Base-by-base conservation (phyloP, 2,888 invertebrate species). In the Megaustenia siamemsis region DNA sequence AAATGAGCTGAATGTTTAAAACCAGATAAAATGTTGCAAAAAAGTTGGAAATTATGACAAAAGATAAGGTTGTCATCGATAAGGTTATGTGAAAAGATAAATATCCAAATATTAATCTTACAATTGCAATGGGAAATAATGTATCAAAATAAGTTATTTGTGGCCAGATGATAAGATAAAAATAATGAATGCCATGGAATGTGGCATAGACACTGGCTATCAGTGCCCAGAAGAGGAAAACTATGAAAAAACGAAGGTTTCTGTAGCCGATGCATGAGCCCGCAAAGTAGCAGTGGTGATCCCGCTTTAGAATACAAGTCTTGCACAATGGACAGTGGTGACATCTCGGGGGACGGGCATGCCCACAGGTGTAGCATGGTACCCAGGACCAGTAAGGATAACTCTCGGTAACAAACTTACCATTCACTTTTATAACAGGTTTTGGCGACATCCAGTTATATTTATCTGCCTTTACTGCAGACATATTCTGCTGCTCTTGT, bases 201-300 rank as follows among this genome's bases (percentile, higher is more conserved):
- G 89, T 81, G 35, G 90, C 89, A 84, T 90, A 93, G 24, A 87
- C 68, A 38, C 89, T 89, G 3, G 88, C 89, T 10, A 91, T 49
- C 24, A 85, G 81, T 0, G 90, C 87, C 91, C 92, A 93, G 82
- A 92, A 89, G 18, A 89, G 86, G 83, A 93, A 92, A 32, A 92
- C 89, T 49, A 90, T 85, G 79, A 93, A 93, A 86, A 92, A 90
- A 35, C 93, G 89, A 76, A 91, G 90, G 87, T 93, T 93, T n/a
- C 89, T 81, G 82, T 90, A 90, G 1, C 93, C 93, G 21, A 93
- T 88, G 85, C 93, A 93, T 24, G 89, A 87, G 28, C 92, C 91
- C 8, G 92, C 89, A 86, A 93, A 91, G 87, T 91, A 93, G 84
- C 93, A 93, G 85, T 93, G 93, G 86, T 93, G 93, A 88, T 93